Evolutionary conservation across 2,113 vertebrate species (phyloP), one percentile per base, ranked within the genome.

Genomic region (Choloepus hoffmanni): DNA sequence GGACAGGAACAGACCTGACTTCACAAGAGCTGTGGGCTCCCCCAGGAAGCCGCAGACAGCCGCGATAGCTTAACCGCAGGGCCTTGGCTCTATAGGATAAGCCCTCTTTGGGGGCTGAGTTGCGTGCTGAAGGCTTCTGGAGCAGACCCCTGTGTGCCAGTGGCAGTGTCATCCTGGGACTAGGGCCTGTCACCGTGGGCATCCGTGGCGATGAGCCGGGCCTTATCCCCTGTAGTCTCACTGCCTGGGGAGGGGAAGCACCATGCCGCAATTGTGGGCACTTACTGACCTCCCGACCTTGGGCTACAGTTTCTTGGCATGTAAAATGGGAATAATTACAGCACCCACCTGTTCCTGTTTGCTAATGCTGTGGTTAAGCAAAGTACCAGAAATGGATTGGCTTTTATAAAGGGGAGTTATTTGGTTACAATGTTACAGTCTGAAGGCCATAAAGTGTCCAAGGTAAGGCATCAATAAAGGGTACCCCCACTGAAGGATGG

Each of bases 21-120:
- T 26, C 26, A 0, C 58, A 19, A 7, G 2, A 0, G 2, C 85
- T 1, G 4, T 1, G 23, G 40, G 24, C 86, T 65, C 74, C 4
- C 1, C 1, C n/a, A 24, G 60, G 43, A 58, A 28, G 53, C n/a
- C 7, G 19, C 5, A 5, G 7, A 14, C 58, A 11, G 19, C 62
- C 7, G n/a, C 23, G 68, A 14, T 3, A 1, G 23, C 58, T 60
- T 60, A 23, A 21, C 50, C 4, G 28, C 3, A 2, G 4, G 45
- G 67, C 45, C 21, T 21, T 45, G 84, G 2, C 63, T 73, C 55
- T n/a, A 48, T 3, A 5, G 2, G 24, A 2, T 58, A 13, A 68
- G 30, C 26, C 1, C 33, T 40, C 1, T 4, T 2, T 11, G 62
- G 28, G 63, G n/a, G 3, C 13, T 26, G 14, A 48, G 28, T 1